Percentiles rank a stretch among this genome's conserved stretches.
Evolutionary conservation across 2,113 vertebrate genomes (phyloP).

Genomic region (Fregetta grallaria): DNA sequence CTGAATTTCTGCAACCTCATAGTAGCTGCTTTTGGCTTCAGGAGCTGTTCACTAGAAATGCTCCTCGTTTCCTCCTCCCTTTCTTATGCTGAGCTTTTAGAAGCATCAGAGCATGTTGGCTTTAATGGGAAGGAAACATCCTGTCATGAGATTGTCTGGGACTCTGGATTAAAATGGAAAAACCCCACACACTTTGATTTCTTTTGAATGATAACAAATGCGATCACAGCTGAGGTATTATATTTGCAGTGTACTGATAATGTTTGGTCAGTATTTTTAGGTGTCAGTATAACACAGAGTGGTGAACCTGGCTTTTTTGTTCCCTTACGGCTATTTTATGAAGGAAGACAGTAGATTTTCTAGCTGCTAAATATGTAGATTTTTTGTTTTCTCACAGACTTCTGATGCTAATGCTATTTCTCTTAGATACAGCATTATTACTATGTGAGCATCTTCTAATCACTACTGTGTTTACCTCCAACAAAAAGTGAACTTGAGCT

Average conservation of each 20-base stretch:
- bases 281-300: not conserved
- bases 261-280: not conserved
- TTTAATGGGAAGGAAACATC: not conserved
- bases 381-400: not conserved
- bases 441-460: not conserved
- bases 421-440: not conserved
- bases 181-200: not conserved
- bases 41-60: not conserved
- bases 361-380: not conserved
- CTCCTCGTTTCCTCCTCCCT: not conserved
- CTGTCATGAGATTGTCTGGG: not conserved
- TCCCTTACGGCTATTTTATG: not conserved
- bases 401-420: not conserved
- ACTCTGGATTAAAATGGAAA: not conserved
- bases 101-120: not conserved
- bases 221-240: not conserved
- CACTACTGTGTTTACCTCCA: not conserved
- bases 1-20: not conserved
- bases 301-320: not conserved
- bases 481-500: not conserved
- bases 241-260: not conserved
- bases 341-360: not conserved
- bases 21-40: not conserved
- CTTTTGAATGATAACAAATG: not conserved
- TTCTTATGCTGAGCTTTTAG: not conserved